Evolutionary conservation across 2,113 vertebrate genomes (phyloP), one percentile per base, ranked within the genome.

Genomic region (Indicator indicator): DNA sequence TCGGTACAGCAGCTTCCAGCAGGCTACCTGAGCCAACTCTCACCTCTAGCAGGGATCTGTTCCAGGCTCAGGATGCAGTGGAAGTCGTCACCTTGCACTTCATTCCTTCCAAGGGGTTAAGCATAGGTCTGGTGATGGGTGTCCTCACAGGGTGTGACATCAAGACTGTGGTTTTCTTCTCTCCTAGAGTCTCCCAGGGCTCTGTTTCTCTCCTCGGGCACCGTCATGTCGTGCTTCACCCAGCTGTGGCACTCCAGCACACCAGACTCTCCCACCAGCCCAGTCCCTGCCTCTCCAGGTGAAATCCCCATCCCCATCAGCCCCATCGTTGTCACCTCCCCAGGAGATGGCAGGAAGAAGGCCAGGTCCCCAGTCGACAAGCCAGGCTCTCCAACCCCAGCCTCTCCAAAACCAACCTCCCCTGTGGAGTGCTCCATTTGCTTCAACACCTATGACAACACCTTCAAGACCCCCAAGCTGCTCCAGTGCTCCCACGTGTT

Each of bases 401-500:
- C 59, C 0, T 97, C 96, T 0, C 97, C 97, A 1, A 97, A 93
- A 58, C 96, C 95, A 0, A 13, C 97, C 14, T 98, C 98, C 2
- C 98, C 97, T 0, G 98, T 98, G 0, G 99, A 99, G 89, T 99
- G 99, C 86, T 99, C 99, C 96, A 99, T 99, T 95, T 99, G 99
- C 98, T 99, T 98, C 98, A 99, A 98, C 74, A 98, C 97, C 69
- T 99, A 99, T 0, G 99, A 99, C 98, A 99, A 99, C 83, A 96
- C 98, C 93, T 99, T 99, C 98, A 99, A 99, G 97, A 99, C 98
- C 0, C 99, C 99, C 79, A 99, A 99, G 74, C 91, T 98, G 90
- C 98, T 99, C 64, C 98, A 98, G 27, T 99, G 99, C 96, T 98
- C 98, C 2, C 99, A 99, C 3, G 98, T 99, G 9, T 99, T 99